Percentiles rank a stretch among this genome's conserved stretches.
Conservation (phyloP, 1,140 invertebrate species). For the Yoshiicerus persimilis region DNA sequence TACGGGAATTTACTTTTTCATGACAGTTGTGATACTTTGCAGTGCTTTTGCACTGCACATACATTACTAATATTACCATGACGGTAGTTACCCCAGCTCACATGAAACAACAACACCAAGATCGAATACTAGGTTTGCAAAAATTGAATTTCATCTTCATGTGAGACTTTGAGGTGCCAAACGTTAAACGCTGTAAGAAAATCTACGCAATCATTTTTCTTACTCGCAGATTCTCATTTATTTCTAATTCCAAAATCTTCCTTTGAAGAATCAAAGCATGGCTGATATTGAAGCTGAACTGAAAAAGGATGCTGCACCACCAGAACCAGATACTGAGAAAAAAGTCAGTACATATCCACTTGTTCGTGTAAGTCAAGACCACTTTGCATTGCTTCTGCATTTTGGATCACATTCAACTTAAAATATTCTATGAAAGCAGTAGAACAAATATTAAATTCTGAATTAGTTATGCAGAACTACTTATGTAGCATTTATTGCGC, state of each 20-base stretch:
- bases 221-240: neutral
- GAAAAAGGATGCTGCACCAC: neutral
- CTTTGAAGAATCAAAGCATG: neutral
- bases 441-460: neutral
- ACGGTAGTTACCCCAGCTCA: no score
- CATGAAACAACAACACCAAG: no score
- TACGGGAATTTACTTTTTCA: no score
- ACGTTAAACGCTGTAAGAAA: neutral
- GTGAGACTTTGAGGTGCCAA: no score
- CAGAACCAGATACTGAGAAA: neutral
- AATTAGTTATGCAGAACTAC: no score
- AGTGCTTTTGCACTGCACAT: no score
- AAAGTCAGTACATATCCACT: slow-evolving; percentile 29
- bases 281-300: neutral
- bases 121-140: no score
- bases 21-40: no score
- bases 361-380: slow-evolving; percentile 20
- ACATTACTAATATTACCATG: no score
- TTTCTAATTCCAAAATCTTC: neutral
- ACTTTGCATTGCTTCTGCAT: neutral
- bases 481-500: no score
- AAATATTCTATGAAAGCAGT: neutral
- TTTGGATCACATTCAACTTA: neutral
- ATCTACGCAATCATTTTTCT: neutral
- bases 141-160: no score